Conservation (phyloP, 2,888 invertebrate species). For the Lamellibrachia columna region DNA sequence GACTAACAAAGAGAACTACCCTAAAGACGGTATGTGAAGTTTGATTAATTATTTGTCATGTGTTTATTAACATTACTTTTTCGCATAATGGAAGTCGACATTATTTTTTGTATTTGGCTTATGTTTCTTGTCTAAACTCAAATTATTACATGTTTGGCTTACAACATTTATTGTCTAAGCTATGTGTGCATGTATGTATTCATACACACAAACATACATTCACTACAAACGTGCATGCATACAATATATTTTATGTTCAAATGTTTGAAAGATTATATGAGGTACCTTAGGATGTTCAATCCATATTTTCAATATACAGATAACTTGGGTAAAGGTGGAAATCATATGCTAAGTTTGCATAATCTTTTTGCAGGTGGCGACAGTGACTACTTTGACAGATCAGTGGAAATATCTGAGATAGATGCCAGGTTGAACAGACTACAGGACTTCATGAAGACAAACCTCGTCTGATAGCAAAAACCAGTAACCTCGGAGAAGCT, state of each 20-base stretch:
- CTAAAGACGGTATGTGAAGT: background rate
- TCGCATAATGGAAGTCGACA: background rate
- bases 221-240: background rate
- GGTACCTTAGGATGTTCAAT: background rate
- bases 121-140: background rate
- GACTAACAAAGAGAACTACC: background rate
- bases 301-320: background rate
- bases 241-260: background rate
- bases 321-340: background rate
- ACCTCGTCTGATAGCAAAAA: background rate
- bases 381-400: slow-evolving; percentile 58
- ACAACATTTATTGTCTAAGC: background rate
- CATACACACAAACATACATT: too few relatives aligned
- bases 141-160: background rate
- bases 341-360: too few relatives aligned
- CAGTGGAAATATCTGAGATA: slow-evolving; percentile 62
- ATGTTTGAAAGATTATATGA: background rate
- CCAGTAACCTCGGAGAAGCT: background rate
- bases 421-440: slow-evolving; percentile 59
- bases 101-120: background rate
- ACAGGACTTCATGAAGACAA: slow-evolving; percentile 44
- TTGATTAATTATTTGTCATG: background rate
- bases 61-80: background rate
- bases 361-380: slow-evolving; percentile 48
- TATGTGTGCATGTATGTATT: background rate